Evolutionary conservation across 2,888 invertebrate genomes (phyloP).

Genomic region (Heliconius ismenius): DNA sequence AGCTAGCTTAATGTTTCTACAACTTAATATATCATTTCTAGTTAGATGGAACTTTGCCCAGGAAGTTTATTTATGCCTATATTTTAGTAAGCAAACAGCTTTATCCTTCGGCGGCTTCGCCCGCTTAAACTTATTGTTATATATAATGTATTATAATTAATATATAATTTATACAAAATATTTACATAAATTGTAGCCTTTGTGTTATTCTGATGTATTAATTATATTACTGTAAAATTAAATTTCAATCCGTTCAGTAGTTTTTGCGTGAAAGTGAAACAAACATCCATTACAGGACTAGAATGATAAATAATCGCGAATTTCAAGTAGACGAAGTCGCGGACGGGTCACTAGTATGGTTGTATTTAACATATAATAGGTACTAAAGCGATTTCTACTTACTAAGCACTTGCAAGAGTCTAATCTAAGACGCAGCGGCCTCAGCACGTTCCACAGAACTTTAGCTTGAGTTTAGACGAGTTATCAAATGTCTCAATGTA

Average conservation of each 20-base stretch:
- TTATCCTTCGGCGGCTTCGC: too few species aligned
- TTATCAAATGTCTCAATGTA: background rate
- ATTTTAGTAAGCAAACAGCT: too few species aligned
- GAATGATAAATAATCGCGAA: background rate
- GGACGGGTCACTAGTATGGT: background rate
- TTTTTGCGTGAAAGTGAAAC: too few species aligned
- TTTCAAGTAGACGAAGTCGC: background rate
- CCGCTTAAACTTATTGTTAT: too few species aligned
- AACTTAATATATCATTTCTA: slow-evolving; percentile 18
- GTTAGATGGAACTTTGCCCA: slow-evolving; percentile 2
- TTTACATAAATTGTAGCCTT: too few species aligned
- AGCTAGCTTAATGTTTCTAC: slow-evolving; percentile 14
- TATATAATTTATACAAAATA: too few species aligned
- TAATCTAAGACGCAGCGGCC: slow-evolving; percentile 11
- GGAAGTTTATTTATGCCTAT: too few species aligned
- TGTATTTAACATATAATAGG: background rate
- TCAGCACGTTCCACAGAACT: slow-evolving; percentile 15
- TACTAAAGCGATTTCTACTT: background rate
- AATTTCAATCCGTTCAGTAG: too few species aligned
- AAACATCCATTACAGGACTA: too few species aligned
- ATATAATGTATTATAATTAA: too few species aligned
- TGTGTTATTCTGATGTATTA: too few species aligned
- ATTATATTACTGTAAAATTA: too few species aligned
- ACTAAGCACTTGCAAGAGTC: background rate
- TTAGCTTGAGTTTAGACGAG: background rate